Conservation (phyloP, 2,888 invertebrate genomes). For the Tipula confusa region DNA sequence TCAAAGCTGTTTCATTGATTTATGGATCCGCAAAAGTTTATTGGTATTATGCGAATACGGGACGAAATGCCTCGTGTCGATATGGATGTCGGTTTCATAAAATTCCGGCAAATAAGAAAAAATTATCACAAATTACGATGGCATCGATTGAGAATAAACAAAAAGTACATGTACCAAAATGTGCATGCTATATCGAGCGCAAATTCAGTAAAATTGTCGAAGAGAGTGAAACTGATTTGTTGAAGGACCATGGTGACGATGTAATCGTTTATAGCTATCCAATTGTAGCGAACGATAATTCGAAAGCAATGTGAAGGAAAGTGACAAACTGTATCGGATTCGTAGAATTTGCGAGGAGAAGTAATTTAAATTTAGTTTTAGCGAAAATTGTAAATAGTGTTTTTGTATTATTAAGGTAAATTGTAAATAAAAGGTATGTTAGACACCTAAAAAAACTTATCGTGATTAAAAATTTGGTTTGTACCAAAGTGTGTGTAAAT, state of each 20-base stretch:
- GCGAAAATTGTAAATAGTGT: not conserved
- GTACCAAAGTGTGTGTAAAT: too few species aligned
- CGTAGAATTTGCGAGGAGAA: not conserved
- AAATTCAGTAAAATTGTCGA: not conserved
- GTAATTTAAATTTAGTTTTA: not conserved
- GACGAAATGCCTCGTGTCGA: not conserved
- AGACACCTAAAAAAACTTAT: too few species aligned
- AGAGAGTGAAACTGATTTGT: not conserved
- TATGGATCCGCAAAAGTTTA: not conserved
- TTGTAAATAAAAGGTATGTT: not conserved
- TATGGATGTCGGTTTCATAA: not conserved
- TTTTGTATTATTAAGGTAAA: not conserved
- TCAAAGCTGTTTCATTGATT: not conserved
- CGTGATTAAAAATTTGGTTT: too few species aligned
- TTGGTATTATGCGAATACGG: slow-evolving; percentile 20
- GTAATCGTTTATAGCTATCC: slow-evolving; percentile 3
- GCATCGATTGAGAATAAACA: not conserved
- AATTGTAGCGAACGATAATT: not conserved
- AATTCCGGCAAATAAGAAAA: not conserved
- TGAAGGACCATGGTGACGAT: not conserved
- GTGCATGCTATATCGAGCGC: not conserved
- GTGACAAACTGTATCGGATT: not conserved
- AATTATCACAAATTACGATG: not conserved
- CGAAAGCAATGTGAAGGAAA: not conserved
- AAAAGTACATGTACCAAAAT: not conserved